phyloP scores from a whole-genome alignment of 2,888 invertebrate species.

The Meiosimyza decipiens region DNA sequence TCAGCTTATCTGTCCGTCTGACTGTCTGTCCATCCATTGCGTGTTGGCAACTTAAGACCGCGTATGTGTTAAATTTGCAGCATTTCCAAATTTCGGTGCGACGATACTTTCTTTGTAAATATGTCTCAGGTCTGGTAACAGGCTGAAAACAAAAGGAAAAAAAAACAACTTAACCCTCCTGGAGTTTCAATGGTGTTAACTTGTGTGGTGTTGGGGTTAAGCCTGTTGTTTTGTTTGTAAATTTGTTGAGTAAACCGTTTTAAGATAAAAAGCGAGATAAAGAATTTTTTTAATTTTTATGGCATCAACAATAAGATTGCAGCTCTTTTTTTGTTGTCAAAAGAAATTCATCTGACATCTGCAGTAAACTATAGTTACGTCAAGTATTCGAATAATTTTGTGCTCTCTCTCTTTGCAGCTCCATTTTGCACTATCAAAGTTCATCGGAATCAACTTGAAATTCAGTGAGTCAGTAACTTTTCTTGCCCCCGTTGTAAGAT shows the following conservation, averaged over 20 bases:
- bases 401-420: not conserved
- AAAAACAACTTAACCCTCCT: slow-evolving; percentile 52
- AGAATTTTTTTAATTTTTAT: slow-evolving; percentile 5
- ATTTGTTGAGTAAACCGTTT: slow-evolving; percentile 36
- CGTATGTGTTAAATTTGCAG: slow-evolving; percentile 33
- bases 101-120: not conserved
- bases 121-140: not conserved
- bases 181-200: slow-evolving; percentile 56
- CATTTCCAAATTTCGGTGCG: slow-evolving; percentile 45
- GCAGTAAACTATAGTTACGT: not conserved
- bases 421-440: not conserved
- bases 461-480: slow-evolving; percentile 13
- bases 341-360: not conserved
- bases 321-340: too few relatives aligned
- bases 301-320: not conserved
- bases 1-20: slow-evolving; percentile 26
- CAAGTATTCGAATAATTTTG: not conserved
- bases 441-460: not conserved
- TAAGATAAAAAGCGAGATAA: not conserved
- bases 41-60: slow-evolving; percentile 49
- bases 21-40: slow-evolving; percentile 20
- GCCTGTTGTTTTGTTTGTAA: slow-evolving; percentile 47
- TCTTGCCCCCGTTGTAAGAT: slow-evolving; percentile 55
- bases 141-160: not conserved
- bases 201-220: slow-evolving; percentile 60